A percentile compares a stretch with the other conserved stretches of the same genome.
Conservation (phyloP, 2,888 invertebrate genomes). For the Cremastinae sp. region DNA sequence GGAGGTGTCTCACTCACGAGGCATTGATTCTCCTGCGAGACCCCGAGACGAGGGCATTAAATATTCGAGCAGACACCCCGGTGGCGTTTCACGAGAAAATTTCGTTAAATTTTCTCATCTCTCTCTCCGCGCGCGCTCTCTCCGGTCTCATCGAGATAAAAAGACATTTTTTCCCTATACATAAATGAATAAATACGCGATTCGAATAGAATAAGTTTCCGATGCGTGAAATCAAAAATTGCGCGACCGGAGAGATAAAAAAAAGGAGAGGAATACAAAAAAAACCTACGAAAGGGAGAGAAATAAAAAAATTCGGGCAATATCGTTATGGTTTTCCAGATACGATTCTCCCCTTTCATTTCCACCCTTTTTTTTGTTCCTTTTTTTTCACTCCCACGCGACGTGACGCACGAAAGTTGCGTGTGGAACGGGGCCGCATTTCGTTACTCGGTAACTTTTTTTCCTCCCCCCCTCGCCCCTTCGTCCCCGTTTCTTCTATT, state of each 20-base stretch:
- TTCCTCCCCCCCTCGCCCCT: too few relatives aligned
- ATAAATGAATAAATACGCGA: constrained; percentile 6
- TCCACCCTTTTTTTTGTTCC: constrained; percentile 6
- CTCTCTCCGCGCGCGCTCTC: neutral
- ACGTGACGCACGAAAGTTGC: constrained; percentile 58
- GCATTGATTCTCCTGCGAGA: constrained; percentile 29
- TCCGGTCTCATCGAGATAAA: neutral
- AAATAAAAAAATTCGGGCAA: constrained; percentile 16
- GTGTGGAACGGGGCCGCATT: constrained; percentile 56
- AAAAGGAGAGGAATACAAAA: constrained; percentile 7
- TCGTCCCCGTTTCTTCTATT: too few relatives aligned
- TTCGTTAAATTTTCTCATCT: constrained; percentile 2
- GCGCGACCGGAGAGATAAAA: neutral
- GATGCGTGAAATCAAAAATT: neutral
- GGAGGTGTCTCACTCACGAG: neutral
- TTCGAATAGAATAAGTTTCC: constrained; percentile 5
- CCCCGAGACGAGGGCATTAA: constrained; percentile 24
- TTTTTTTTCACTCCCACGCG: constrained; percentile 28
- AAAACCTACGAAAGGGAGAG: neutral
- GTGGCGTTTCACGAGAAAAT: constrained; percentile 2
- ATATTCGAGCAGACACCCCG: constrained; percentile 23
- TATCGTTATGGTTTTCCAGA: constrained; percentile 39
- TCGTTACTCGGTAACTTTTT: constrained; percentile 49
- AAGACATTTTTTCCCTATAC: neutral
- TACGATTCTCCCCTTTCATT: neutral